Conservation (phyloP, 2,113 vertebrate species). For the Opisthocomus hoazin region DNA sequence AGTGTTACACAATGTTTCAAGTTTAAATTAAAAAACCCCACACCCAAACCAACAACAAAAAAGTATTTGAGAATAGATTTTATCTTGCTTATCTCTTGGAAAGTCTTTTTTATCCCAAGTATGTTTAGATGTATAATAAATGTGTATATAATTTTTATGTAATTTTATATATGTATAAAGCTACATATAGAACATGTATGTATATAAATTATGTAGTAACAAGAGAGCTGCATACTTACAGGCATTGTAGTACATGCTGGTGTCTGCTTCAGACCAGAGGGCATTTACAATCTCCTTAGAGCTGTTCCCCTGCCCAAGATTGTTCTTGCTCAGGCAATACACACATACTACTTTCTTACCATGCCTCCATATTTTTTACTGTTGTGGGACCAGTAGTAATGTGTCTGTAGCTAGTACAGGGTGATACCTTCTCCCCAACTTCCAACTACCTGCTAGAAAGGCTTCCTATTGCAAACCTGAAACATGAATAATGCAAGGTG, state of each 20-base stretch:
- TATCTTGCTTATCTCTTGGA: neutral
- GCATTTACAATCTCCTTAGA: neutral
- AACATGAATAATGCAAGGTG: neutral
- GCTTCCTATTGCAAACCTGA: neutral
- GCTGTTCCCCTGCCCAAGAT: neutral
- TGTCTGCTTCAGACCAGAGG: neutral
- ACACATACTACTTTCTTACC: rapidly evolving
- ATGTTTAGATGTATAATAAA: neutral
- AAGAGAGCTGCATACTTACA: neutral
- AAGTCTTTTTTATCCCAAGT: neutral
- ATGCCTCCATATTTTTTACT: rapidly evolving
- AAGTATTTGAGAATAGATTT: neutral
- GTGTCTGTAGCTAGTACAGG: neutral
- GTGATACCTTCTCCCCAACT: neutral
- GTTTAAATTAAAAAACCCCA: neutral
- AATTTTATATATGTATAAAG: neutral
- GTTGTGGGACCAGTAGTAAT: neutral
- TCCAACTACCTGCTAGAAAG: neutral
- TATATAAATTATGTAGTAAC: neutral
- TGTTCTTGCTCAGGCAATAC: neutral
- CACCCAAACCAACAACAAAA: no score
- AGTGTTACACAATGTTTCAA: neutral
- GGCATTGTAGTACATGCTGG: rapidly evolving
- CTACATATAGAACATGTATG: rapidly evolving
- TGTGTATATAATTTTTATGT: neutral